Base-by-base conservation (phyloP, 37 sponge, comb jelly and placozoan genomes). In the Lycopodina hypogea region DNA sequence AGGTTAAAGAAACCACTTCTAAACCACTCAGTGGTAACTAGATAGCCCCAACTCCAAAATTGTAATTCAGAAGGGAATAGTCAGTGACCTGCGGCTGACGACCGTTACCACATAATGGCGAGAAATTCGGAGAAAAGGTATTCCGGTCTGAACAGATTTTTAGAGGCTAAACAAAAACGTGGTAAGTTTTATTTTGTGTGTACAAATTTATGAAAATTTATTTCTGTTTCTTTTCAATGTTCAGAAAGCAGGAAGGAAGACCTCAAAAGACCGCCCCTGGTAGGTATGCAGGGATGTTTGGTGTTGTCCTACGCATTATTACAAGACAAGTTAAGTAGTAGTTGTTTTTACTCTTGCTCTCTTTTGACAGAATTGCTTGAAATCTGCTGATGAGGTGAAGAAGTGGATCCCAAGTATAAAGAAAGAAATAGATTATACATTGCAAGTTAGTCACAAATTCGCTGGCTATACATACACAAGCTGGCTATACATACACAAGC, bases 381-480 rank as follows among this genome's bases (percentile, higher is more conserved):
- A 18, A 9, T 62, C 84, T 73, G 92, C 71, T 22, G 92, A 83
- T 56, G 89, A 91, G 6, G 84, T 87, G 22, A 91, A 91, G 77
- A 82, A 83, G 32, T 91, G 92, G 92, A 91, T 91, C 15, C 92
- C 92, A 17, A 78, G 69, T 45, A 91, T 91, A 34, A 59, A 76
- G 62, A 74, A 55, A 45, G 92, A 91, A 34, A 83, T 91, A 21
- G 70, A 87, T 41, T 91, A 91, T 32, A 17, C 56, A 1, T 58
- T 88, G 11, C 77, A 64, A 74, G 89, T 88, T 48, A 17, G 28
- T 53, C 4, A 26, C 21, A 51, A 62, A 62, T n/a, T n/a, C n/a
- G n/a, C n/a, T n/a, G n/a, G n/a, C n/a, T n/a, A n/a, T n/a, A n/a
- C n/a, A n/a, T n/a, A n/a, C n/a, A n/a, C n/a, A n/a, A n/a, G n/a